A percentile compares a stretch with the other conserved stretches of the same genome.
phyloP scores from a whole-genome alignment of 2,113 vertebrate genomes.

The Podarcis cretensis region DNA sequence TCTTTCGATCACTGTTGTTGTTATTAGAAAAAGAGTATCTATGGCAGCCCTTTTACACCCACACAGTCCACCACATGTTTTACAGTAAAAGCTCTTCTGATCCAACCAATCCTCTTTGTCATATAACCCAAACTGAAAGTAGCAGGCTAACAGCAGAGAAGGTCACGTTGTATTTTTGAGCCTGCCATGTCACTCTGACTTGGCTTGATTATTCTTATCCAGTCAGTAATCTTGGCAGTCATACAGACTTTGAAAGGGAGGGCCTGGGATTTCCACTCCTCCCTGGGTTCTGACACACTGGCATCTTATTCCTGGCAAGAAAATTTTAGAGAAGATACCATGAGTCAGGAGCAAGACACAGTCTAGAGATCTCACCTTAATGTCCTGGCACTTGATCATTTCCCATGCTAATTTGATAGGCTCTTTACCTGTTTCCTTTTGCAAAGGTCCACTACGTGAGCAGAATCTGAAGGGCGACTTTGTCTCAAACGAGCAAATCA shows the following conservation, averaged over 20 bases:
- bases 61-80: constrained; percentile 26
- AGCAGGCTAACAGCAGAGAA: neutral
- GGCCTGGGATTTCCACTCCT: neutral
- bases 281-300: neutral
- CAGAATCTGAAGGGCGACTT: neutral
- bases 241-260: neutral
- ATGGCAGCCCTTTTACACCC: neutral
- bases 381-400: neutral
- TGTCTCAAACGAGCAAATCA: neutral
- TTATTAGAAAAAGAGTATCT: constrained; percentile 40
- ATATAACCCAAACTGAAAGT: neutral
- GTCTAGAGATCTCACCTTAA: neutral
- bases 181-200: constrained; percentile 45
- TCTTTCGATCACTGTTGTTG: constrained; percentile 33
- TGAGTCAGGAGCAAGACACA: neutral
- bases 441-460: neutral
- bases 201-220: constrained; percentile 17
- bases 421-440: neutral
- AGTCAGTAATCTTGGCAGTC: constrained; percentile 3
- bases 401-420: neutral
- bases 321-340: neutral
- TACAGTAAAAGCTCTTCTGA: constrained; percentile 47
- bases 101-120: neutral
- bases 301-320: neutral
- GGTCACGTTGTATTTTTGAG: constrained; percentile 50